Percentiles rank a stretch among this genome's conserved stretches.
Evolutionary conservation across 2,888 invertebrate species (phyloP).

Genomic region (Eucera pruinosa): DNA sequence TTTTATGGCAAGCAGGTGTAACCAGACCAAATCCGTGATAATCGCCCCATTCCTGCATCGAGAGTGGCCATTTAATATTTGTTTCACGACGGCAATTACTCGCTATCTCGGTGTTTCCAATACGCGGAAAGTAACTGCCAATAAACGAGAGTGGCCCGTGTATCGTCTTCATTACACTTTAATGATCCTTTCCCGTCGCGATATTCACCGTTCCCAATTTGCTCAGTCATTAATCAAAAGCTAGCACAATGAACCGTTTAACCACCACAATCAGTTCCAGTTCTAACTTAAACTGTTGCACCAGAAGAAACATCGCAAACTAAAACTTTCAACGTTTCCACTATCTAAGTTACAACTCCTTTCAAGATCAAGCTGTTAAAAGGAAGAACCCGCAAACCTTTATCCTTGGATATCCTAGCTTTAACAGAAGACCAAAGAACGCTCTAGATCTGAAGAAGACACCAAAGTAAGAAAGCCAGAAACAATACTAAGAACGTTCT

Average conservation of each 20-base stretch:
- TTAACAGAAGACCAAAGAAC: background rate
- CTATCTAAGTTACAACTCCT: background rate
- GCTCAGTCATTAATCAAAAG: background rate
- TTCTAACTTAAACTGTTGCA: background rate
- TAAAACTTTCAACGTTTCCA: background rate
- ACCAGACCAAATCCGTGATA: conserved; percentile 8
- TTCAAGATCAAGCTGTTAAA: background rate
- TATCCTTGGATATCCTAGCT: too few species aligned
- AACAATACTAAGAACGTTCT: background rate
- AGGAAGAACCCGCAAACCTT: background rate
- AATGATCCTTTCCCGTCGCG: background rate
- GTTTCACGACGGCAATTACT: conserved; percentile 14
- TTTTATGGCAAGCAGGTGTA: background rate
- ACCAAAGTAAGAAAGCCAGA: background rate
- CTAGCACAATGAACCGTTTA: background rate
- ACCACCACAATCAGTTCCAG: too few species aligned
- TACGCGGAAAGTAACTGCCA: background rate
- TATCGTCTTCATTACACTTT: background rate
- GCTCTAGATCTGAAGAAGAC: too few species aligned
- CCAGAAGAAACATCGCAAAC: background rate
- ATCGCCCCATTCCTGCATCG: conserved; percentile 11
- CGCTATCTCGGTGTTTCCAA: conserved; percentile 15
- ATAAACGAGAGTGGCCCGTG: conserved; percentile 1
- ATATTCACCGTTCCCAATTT: background rate
- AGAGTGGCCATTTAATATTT: conserved; percentile 1